Conservation (phyloP, 2,113 vertebrate genomes). For the Xiphophorus maculatus region DNA sequence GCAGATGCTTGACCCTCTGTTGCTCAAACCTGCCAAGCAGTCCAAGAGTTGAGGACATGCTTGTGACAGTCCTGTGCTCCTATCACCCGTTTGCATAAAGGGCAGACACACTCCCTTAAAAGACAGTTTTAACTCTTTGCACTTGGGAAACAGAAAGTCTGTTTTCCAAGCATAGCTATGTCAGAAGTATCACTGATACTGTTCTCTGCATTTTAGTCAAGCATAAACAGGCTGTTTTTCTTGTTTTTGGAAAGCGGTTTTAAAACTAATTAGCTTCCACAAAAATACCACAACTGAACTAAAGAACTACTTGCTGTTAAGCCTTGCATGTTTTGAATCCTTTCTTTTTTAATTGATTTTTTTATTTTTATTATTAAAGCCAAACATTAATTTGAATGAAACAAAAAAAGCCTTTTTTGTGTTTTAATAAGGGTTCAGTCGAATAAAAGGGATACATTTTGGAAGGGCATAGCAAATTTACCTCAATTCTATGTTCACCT, state of each 20-base stretch:
- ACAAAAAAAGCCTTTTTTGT: not conserved
- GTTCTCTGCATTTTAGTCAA: not conserved
- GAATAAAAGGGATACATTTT: not conserved
- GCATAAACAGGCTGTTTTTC: not conserved
- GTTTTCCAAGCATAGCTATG: not conserved
- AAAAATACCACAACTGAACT: not conserved
- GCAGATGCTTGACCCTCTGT: not conserved
- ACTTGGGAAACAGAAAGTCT: not conserved
- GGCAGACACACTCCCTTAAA: not conserved
- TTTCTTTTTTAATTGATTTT: not conserved
- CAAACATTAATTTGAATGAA: not conserved
- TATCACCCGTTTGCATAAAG: not conserved
- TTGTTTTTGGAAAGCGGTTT: not conserved
- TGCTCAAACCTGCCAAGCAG: not conserved
- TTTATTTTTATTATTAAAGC: no score
- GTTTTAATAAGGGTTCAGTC: not conserved
- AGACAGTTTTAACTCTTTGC: not conserved
- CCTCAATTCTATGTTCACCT: slow-evolving; percentile 24
- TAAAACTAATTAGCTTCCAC: not conserved
- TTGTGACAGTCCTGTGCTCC: not conserved
- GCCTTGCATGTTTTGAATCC: not conserved
- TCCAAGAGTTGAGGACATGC: not conserved
- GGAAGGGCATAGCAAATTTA: not conserved
- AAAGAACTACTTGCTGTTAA: not conserved
- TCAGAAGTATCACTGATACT: not conserved